Percentiles rank a stretch among this genome's conserved stretches.
phyloP scores from a whole-genome alignment of 2,888 invertebrate genomes.

The Agrochola litura region DNA sequence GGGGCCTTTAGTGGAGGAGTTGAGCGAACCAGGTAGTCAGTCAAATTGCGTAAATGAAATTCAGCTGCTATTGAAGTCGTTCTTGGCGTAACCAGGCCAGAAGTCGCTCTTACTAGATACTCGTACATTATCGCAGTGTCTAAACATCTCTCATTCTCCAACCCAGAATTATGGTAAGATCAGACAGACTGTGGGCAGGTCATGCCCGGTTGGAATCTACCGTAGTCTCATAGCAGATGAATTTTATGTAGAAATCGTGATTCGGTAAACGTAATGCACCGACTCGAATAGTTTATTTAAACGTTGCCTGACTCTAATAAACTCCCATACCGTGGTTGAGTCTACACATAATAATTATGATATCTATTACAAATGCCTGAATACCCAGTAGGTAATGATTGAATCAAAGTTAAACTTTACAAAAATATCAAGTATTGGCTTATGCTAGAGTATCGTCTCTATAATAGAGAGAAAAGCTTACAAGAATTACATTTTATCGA shows the following conservation, averaged over 20 bases:
- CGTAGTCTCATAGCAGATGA: slow-evolving; percentile 13
- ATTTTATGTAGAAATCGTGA: slow-evolving; percentile 46
- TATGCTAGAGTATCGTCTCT: background rate
- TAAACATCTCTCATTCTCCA: background rate
- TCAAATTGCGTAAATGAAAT: background rate
- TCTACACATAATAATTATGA: background rate
- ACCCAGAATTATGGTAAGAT: slow-evolving; percentile 5
- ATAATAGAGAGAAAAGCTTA: background rate
- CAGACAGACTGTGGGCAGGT: slow-evolving; percentile 8
- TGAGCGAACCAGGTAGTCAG: background rate
- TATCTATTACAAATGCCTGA: background rate
- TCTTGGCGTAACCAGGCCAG: background rate
- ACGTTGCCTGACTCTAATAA: background rate
- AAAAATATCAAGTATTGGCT: background rate
- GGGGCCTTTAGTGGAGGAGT: slow-evolving; percentile 22
- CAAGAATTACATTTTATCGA: slow-evolving; percentile 28
- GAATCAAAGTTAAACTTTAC: background rate
- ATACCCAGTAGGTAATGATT: background rate
- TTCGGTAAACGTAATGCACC: slow-evolving; percentile 25
- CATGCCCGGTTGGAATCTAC: slow-evolving; percentile 14
- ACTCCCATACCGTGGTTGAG: background rate
- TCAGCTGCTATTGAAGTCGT: background rate
- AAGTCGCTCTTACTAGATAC: background rate
- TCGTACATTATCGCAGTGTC: background rate
- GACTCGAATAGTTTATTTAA: slow-evolving; percentile 17